These are phyloP conservation scores for Spodoptera frugiperda DNA, from an alignment of 1,140 invertebrate species.

Conservation along the genomic window DNA sequence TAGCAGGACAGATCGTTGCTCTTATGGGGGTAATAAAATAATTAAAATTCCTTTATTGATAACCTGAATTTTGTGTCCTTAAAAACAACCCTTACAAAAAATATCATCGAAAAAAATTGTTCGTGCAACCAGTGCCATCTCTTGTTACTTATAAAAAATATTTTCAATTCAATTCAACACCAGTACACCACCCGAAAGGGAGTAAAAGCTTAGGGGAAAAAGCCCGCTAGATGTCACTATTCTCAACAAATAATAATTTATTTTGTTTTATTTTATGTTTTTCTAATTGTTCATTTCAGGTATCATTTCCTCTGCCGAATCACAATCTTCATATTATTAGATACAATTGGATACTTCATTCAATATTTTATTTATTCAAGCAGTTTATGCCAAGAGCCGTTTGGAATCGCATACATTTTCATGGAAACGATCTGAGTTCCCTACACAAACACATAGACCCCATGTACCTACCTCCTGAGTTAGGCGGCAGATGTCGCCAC, in stretches of 20 bases:
- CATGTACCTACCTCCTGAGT: slow-evolving; percentile 89
- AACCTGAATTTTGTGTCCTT: too few relatives aligned
- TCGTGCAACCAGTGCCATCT: background rate
- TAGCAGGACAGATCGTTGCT: slow-evolving; percentile 72
- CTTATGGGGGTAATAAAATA: slow-evolving; percentile 74
- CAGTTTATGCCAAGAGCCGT: slow-evolving; percentile 90
- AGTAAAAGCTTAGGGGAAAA: background rate
- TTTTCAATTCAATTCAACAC: slow-evolving; percentile 9
- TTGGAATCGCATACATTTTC: slow-evolving; percentile 90
- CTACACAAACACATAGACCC: slow-evolving; percentile 91
- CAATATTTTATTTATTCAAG: slow-evolving; percentile 90
- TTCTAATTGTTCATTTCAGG: slow-evolving; percentile 71
- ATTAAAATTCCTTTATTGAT: background rate
- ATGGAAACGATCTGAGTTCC: slow-evolving; percentile 91
- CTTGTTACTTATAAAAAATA: background rate
- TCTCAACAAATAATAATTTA: background rate
- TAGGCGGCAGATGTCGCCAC: slow-evolving; percentile 88
- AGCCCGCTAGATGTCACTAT: background rate
- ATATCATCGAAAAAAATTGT: background rate
- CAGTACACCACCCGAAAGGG: too few relatives aligned
- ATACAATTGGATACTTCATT: slow-evolving; percentile 92
- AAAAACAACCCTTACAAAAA: too few relatives aligned
- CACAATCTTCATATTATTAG: slow-evolving; percentile 91
- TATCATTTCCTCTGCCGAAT: slow-evolving; percentile 90
- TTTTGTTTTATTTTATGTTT: too few relatives aligned